phyloP scores from a whole-genome alignment of 2,113 vertebrate genomes.

The Steatornis caripensis region DNA sequence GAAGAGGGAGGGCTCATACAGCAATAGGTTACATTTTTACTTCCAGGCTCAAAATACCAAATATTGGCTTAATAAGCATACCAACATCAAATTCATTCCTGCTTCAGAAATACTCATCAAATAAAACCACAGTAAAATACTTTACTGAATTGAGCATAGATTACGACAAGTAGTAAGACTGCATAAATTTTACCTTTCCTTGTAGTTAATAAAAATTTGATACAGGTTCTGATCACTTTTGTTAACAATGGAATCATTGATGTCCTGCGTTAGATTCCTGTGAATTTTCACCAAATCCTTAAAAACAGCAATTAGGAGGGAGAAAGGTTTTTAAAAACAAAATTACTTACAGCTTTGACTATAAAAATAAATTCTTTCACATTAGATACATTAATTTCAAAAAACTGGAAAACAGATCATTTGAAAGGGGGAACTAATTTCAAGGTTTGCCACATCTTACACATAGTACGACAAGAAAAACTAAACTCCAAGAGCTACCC shows the following conservation, averaged over 20 bases:
- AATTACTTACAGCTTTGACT: background rate
- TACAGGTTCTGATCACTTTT: constrained; percentile 90
- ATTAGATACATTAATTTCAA: background rate
- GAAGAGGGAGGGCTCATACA: background rate
- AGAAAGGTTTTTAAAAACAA: background rate
- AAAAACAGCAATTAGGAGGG: constrained; percentile 28
- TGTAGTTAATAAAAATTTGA: constrained; percentile 93
- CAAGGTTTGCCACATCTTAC: background rate
- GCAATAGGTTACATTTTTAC: background rate
- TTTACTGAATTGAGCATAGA: background rate
- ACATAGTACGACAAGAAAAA: background rate
- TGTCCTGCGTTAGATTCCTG: constrained; percentile 85
- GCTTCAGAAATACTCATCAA: background rate
- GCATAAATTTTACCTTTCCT: constrained; percentile 84
- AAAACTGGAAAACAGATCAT: background rate
- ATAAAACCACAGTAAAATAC: background rate
- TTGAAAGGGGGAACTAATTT: background rate
- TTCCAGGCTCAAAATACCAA: background rate
- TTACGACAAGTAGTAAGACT: background rate
- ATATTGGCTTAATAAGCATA: background rate
- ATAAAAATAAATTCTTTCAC: background rate
- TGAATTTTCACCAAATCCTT: constrained; percentile 96
- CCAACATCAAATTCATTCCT: background rate
- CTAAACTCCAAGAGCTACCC: background rate
- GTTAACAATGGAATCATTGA: constrained; percentile 88